Base-by-base conservation (phyloP, 2,888 invertebrate species). In the Leptinotarsa juncta region DNA sequence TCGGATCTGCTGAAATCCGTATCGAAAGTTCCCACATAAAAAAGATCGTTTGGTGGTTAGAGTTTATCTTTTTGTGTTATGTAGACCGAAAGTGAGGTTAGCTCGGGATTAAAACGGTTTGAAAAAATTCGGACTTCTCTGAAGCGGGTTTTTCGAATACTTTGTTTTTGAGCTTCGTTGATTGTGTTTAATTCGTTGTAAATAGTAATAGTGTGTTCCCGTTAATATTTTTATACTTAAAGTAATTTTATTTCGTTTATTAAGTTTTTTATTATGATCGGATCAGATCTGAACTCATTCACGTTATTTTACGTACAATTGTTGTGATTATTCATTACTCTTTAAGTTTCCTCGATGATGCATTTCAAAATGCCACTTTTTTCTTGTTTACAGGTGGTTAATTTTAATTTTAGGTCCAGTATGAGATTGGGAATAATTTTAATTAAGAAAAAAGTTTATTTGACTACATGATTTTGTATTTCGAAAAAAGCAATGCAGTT, bases 21-120 rank as follows among this genome's bases (percentile, higher is more conserved):
- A 86, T 92, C 93, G 86, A 94, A 94, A 90, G 93, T 93, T 88
- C 93, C 93, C 82, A 93, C 93, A 93, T 93, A 94, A 93, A 90
- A 90, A 23, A 71, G 65, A 71, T 55, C 20, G 48, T 42, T 55
- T 71, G 67, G 75, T 78, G 75, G 68, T 76, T 77, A 67, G 67
- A 72, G 57, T 65, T 78, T 72, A 76, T 71, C 69, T 73, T 73
- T 42, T 73, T 75, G 77, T 77, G 70, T 77, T 71, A 73, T 69
- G 74, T 68, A 71, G 67, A 75, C 70, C 66, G 72, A 75, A 71
- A 75, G 77, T 79, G 77, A 76, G 70, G 75, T 77, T 76, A 67
- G 66, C 70, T 75, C 73, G 75, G 69, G 1, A 15, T 71, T 65
- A 70, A 68, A 67, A 67, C 78, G 78, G 74, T 65, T 16, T n/a